phyloP scores from a whole-genome alignment of 2,888 invertebrate genomes.

The Drosophila rubida region DNA sequence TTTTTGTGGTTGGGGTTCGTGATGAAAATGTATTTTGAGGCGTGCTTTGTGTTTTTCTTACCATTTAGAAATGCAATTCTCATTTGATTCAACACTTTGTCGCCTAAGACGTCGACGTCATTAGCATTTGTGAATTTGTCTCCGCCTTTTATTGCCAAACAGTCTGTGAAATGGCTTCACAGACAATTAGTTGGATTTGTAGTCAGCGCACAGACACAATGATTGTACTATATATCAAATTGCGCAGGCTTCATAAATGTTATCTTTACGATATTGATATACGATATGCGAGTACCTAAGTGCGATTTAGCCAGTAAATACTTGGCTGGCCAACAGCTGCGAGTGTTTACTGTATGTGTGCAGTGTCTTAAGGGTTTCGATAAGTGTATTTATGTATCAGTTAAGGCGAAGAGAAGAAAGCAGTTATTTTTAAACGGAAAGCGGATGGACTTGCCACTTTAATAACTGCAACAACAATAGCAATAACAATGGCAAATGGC shows the following conservation, averaged over 20 bases:
- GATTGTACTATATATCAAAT: not conserved
- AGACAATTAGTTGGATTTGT: not conserved
- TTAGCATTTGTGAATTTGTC: too few relatives aligned
- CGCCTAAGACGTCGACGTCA: too few relatives aligned
- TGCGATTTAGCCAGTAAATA: conserved; percentile 5
- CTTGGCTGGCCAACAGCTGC: not conserved
- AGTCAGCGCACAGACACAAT: not conserved
- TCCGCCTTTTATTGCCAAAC: too few relatives aligned
- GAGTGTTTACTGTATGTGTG: conserved; percentile 6
- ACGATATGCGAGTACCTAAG: not conserved
- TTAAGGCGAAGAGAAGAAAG: conserved; percentile 41
- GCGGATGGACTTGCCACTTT: conserved; percentile 15
- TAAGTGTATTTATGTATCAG: not conserved
- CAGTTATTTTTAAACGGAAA: conserved; percentile 60
- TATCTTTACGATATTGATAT: conserved; percentile 5
- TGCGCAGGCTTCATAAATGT: not conserved
- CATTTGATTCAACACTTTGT: not conserved
- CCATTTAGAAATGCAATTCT: not conserved
- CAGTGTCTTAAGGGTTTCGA: conserved; percentile 8
- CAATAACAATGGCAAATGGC: conserved; percentile 27
- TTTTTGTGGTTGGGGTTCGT: not conserved
- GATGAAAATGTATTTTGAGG: not conserved
- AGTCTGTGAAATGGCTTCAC: not conserved
- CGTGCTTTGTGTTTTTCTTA: not conserved
- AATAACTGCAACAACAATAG: conserved; percentile 19